Conservation (phyloP, 2,797 vertebrate genomes). For the Picus viridis region DNA sequence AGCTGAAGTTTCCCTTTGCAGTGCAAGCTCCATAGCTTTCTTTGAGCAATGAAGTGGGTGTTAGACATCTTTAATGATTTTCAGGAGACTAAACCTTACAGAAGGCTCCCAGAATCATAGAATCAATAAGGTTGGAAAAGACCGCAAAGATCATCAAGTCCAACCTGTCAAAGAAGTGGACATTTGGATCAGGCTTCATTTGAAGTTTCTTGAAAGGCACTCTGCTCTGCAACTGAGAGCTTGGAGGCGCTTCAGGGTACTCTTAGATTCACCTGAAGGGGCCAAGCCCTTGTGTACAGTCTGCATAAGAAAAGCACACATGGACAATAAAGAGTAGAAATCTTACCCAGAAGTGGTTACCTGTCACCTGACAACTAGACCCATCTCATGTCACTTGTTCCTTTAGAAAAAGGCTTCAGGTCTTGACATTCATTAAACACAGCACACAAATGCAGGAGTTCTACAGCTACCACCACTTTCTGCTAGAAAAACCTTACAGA, state of each 20-base stretch:
- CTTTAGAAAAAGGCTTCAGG: background rate
- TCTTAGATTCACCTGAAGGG: background rate
- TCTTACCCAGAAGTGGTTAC: background rate
- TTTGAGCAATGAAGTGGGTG: background rate
- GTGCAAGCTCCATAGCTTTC: background rate
- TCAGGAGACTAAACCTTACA: background rate
- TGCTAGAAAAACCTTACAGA: background rate
- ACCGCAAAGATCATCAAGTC: too few relatives aligned
- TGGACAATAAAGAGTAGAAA: background rate
- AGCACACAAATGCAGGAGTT: background rate
- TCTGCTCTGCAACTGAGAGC: background rate
- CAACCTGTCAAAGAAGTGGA: background rate
- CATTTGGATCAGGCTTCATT: background rate
- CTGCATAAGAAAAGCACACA: fast-evolving
- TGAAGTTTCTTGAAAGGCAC: background rate
- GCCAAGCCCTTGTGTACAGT: background rate
- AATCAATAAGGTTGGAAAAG: too few relatives aligned
- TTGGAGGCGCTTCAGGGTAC: background rate
- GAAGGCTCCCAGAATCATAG: background rate
- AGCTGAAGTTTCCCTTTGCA: background rate
- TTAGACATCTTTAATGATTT: background rate
- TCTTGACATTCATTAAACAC: background rate
- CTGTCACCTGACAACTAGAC: background rate
- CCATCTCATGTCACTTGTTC: background rate
- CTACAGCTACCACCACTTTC: background rate